These are phyloP conservation scores for Pomacea canaliculata DNA, from an alignment of 2,888 invertebrate species.

Conservation along the genomic window DNA sequence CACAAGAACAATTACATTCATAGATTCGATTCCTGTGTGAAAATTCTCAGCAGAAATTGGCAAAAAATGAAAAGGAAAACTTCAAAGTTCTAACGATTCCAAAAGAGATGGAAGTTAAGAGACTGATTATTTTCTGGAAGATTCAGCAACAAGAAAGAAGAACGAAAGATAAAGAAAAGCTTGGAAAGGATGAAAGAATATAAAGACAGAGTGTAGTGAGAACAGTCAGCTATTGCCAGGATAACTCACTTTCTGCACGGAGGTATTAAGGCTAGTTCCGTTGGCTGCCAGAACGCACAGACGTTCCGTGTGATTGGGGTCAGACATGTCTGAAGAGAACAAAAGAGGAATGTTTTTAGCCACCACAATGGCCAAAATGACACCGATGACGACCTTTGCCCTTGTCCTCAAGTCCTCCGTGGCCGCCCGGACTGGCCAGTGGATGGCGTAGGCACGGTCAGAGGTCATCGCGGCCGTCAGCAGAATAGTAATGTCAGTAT, in stretches of 20 bases:
- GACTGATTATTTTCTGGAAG: no score
- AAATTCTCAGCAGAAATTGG: no score
- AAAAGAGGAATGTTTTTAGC: conserved; percentile 33
- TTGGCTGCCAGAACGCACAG: conserved; percentile 27
- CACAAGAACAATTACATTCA: no score
- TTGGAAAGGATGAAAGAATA: no score
- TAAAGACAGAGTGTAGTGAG: no score
- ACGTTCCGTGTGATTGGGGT: conserved; percentile 23
- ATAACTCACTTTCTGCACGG: neutral
- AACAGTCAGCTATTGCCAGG: no score
- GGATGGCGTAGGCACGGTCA: conserved; percentile 52
- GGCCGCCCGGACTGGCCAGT: conserved; percentile 40
- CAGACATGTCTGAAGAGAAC: conserved; percentile 29
- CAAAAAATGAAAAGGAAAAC: no score
- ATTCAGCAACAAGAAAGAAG: no score
- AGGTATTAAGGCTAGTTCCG: neutral
- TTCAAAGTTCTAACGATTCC: no score
- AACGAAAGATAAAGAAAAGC: no score
- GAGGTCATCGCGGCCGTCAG: conserved; percentile 53
- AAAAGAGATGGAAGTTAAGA: no score
- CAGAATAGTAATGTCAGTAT: conserved; percentile 51
- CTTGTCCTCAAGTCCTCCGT: conserved; percentile 41
- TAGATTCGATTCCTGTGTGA: no score
- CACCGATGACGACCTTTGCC: conserved; percentile 28
- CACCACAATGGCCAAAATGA: conserved; percentile 19